phyloP scores from a whole-genome alignment of 2,888 invertebrate species.

The Ectropis crepuscularia region DNA sequence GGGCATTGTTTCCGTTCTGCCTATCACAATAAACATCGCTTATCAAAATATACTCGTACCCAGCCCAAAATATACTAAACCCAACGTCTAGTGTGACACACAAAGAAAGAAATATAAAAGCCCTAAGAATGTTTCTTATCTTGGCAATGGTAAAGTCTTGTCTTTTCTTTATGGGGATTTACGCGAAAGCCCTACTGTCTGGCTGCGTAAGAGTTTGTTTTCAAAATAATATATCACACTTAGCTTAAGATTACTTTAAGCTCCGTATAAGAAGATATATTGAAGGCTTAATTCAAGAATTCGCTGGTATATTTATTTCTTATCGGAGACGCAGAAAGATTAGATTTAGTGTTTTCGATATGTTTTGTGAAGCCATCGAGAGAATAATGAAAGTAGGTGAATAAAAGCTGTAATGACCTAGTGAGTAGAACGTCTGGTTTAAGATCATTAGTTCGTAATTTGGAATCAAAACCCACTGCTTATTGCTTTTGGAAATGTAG shows the following conservation, averaged over 20 bases:
- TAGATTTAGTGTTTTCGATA: slow-evolving; percentile 10
- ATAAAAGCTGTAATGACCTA: background rate
- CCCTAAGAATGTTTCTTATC: slow-evolving; percentile 33
- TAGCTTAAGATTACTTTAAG: slow-evolving; percentile 72
- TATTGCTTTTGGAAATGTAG: too few species aligned
- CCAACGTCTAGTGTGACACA: slow-evolving; percentile 5
- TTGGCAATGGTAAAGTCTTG: slow-evolving; percentile 55
- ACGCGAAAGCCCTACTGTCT: slow-evolving; percentile 48
- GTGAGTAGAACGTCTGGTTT: background rate
- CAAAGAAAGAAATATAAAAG: slow-evolving; percentile 23
- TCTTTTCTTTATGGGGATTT: slow-evolving; percentile 59
- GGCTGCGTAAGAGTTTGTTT: slow-evolving; percentile 66
- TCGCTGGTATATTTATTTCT: slow-evolving; percentile 58
- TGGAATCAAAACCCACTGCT: too few species aligned
- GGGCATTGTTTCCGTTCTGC: background rate
- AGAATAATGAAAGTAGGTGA: background rate
- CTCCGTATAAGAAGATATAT: slow-evolving; percentile 69
- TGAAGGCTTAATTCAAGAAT: slow-evolving; percentile 61
- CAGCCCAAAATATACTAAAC: background rate
- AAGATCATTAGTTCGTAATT: too few species aligned
- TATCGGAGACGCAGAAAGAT: slow-evolving; percentile 49
- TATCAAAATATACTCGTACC: slow-evolving; percentile 15
- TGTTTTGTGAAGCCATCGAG: background rate
- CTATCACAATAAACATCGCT: slow-evolving; percentile 19
- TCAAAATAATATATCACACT: slow-evolving; percentile 74